Percentiles rank a stretch among this genome's conserved stretches.
Conservation (phyloP, 1,140 invertebrate species). For the Copidosoma floridanum region DNA sequence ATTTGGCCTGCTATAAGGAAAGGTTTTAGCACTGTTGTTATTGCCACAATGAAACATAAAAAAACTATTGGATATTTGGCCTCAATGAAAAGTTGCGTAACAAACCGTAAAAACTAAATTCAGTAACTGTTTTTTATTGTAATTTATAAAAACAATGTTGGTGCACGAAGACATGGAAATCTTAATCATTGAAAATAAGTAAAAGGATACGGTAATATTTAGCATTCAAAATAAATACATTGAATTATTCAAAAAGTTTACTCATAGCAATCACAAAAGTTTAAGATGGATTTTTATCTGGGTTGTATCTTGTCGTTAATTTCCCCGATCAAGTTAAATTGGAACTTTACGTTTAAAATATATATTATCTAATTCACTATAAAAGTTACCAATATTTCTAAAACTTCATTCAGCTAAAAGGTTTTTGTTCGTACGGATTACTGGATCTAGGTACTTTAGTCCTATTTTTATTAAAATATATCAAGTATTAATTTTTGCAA, state of each 20-base stretch:
- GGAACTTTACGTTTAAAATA: conserved; percentile 45
- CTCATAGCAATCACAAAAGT: conserved; percentile 36
- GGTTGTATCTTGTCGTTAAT: conserved; percentile 46
- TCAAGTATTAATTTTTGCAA: conserved; percentile 1
- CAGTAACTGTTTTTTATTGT: conserved; percentile 32
- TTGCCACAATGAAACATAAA: conserved; percentile 40
- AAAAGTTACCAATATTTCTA: conserved; percentile 40
- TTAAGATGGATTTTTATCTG: conserved; percentile 38
- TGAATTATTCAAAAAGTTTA: too few relatives aligned
- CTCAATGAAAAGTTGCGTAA: conserved; percentile 39
- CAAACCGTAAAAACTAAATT: conserved; percentile 30
- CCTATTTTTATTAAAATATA: neutral
- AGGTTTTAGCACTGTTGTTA: conserved; percentile 40
- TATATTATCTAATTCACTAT: conserved; percentile 50
- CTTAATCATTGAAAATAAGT: conserved; percentile 33
- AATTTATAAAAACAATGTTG: conserved; percentile 32
- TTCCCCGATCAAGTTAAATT: conserved; percentile 48
- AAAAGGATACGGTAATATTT: too few relatives aligned
- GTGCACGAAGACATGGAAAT: conserved; percentile 39
- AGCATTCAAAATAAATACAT: too few relatives aligned
- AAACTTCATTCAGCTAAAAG: conserved; percentile 46
- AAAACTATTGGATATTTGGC: conserved; percentile 49
- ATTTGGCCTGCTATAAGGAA: conserved; percentile 52
- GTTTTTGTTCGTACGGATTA: conserved; percentile 51
- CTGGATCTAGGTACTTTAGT: conserved; percentile 37